Base-by-base conservation (phyloP, 1,140 invertebrate genomes). In the Trachymyrmex septentrionalis region DNA sequence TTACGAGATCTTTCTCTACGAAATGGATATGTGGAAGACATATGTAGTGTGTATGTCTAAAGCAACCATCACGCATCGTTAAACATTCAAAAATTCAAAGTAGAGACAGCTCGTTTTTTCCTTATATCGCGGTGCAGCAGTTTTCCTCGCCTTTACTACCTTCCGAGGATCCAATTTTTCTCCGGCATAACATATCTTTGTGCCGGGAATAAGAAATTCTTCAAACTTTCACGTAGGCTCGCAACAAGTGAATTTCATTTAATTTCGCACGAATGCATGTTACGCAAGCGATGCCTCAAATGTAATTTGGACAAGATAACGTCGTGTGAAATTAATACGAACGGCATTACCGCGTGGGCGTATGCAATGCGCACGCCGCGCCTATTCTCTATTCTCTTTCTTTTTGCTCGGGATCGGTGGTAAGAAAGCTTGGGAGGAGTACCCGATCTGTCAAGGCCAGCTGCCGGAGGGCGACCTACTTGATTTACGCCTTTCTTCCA, bases 401-500 rank as follows among this genome's bases (percentile, higher is more conserved):
- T 71, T 85, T 77, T 77, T 69, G 67, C 53, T 19, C 53, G 86
- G 55, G 71, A 64, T 69, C 44, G 61, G 50, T 55, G 55, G 78
- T 76, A 84, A 87, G 78, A 84, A 64, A 67, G 72, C 27, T 80
- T 50, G 77, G 84, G 61, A 59, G 61, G 87, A 81, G 59, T 67
- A 73, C 84, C 82, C 76, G 90, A 88, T 88, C 90, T 89, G 90
- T 88, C 90, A 77, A 71, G 10, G 72, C 24, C 90, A 91, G 86
- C 87, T 85, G 86, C 59, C 34, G 69, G 55, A 75, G 69, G 80
- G 80, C 44, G 69, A 84, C 75, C 90, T 64, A 86, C 86, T 88
- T 91, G 90, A 91, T 91, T 91, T 91, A 91, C 90, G 87, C 90
- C 66, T 71, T 59, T 53, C 69, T 66, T 59, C 84, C 77, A 75